Conservation (phyloP, 2,888 invertebrate species). For the Exephanes ischioxanthus region DNA sequence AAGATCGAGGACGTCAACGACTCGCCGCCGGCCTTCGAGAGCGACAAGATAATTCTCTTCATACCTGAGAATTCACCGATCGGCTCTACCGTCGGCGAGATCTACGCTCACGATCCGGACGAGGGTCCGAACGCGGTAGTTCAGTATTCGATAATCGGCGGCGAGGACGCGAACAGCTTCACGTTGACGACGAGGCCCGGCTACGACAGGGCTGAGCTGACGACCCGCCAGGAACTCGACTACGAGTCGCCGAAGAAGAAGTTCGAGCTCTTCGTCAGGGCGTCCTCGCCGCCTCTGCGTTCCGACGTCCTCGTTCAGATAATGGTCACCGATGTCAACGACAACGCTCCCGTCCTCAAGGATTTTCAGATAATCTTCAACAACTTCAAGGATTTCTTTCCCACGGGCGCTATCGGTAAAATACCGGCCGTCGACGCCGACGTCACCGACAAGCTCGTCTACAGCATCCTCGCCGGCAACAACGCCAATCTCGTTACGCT, state of each 20-base stretch:
- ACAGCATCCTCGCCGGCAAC: slow-evolving; percentile 95
- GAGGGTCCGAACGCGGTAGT: slow-evolving; percentile 96
- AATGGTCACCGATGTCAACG: slow-evolving; percentile 96
- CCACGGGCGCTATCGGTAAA: slow-evolving; percentile 95
- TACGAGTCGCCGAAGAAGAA: slow-evolving; percentile 97
- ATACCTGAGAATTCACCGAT: slow-evolving; percentile 98
- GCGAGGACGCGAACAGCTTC: slow-evolving; percentile 95
- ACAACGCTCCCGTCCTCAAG: slow-evolving; percentile 96
- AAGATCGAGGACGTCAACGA: slow-evolving; percentile 96
- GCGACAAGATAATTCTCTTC: slow-evolving; percentile 94
- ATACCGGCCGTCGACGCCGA: slow-evolving; percentile 98
- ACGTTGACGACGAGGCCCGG: slow-evolving; percentile 93
- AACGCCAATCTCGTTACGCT: slow-evolving; percentile 95
- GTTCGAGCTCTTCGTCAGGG: slow-evolving; percentile 95
- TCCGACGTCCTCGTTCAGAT: slow-evolving; percentile 96
- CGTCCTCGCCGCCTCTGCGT: slow-evolving; percentile 95
- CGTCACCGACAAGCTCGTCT: slow-evolving; percentile 94
- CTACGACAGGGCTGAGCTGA: slow-evolving; percentile 93
- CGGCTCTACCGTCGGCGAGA: slow-evolving; percentile 96
- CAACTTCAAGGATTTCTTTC: slow-evolving; percentile 97
- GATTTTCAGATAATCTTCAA: slow-evolving; percentile 98
- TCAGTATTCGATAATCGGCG: slow-evolving; percentile 97
- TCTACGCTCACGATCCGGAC: slow-evolving; percentile 96
- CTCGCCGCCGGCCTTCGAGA: slow-evolving; percentile 95
- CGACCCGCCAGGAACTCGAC: slow-evolving; percentile 96